Percentiles rank a stretch among this genome's conserved stretches.
phyloP scores from a whole-genome alignment of 2,113 vertebrate genomes.

The Tyrannus savana region DNA sequence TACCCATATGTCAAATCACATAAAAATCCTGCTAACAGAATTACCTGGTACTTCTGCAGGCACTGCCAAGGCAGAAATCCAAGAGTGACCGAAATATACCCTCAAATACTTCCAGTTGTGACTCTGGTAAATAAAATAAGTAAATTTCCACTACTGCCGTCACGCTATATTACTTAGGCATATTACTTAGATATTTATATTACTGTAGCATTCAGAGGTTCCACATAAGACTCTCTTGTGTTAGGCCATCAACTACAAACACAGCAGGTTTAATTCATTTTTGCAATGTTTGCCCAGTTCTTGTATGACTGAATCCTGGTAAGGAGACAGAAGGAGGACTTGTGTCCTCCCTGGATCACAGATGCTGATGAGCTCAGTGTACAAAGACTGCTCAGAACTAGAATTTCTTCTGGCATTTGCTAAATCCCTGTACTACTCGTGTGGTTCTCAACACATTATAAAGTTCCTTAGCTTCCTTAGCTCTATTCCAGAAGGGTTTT shows the following conservation, averaged over 20 bases:
- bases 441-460: not conserved
- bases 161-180: not conserved
- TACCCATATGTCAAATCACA: not conserved
- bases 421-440: not conserved
- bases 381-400: conserved; percentile 49
- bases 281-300: not conserved
- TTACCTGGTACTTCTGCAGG: not conserved
- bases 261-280: not conserved
- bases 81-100: not conserved
- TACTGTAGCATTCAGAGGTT: not conserved
- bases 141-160: conserved; percentile 23
- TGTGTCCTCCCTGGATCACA: not conserved
- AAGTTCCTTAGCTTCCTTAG: not conserved
- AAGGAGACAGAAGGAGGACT: conserved; percentile 29
- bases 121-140: conserved; percentile 1
- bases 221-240: conserved; percentile 28
- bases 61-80: not conserved
- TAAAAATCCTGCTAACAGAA: not conserved
- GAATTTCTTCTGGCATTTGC: conserved; percentile 30
- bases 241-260: not conserved
- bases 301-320: not conserved
- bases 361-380: not conserved
- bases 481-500: not conserved
- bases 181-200: not conserved
- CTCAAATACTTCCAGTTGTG: conserved; percentile 13